Evolutionary conservation across 53 echinoderm and acorn worm genomes (phyloP), one percentile per base, ranked within the genome.

Genomic region (Crossaster papposus): DNA sequence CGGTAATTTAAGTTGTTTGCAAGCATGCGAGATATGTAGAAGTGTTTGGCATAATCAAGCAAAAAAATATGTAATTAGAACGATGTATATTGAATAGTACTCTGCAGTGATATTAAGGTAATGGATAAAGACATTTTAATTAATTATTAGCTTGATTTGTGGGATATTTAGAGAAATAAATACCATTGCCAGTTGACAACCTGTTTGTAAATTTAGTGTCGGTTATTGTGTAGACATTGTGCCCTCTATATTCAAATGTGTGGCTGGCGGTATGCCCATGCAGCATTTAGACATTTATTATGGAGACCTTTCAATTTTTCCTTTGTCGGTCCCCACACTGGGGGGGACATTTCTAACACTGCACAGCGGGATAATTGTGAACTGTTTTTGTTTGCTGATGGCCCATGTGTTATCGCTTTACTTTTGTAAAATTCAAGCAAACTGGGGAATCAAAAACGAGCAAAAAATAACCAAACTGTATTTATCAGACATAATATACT

Each of bases 101-200:
- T 2, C 12, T 58, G 58, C 58, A 58, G 58, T 58, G 58, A 58
- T 58, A 58, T 52, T 7, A 58, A 17, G 58, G 12, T 17, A 58
- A 20, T 20, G 58, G 12, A 18, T 58, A 2, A 58, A 18, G 58
- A 2, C 22, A 58, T 58, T 15, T 58, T 18, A 58, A 18, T 20
- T 15, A 68, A 23, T 44, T 11, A 68, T 68, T 9, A 64, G 64
- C n/a, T 26, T 26, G 28, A 68, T 24, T 68, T 68, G 68, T 0
- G 68, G 68, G 68, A 28, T 68, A 28, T 68, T 68, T 68, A 68
- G 68, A 68, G 24, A 68, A 68, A 68, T 68, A 68, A 68, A 68
- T 10, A 28, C 68, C 4, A n/a, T 26, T 68, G 68, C 58, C n/a
- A 58, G 15, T 58, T 58, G 58, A 58, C 17, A 58, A 2, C 58